Percentiles rank a stretch among this genome's conserved stretches.
phyloP scores from a whole-genome alignment of 2,113 vertebrate genomes.

The Platycercus adscitus region DNA sequence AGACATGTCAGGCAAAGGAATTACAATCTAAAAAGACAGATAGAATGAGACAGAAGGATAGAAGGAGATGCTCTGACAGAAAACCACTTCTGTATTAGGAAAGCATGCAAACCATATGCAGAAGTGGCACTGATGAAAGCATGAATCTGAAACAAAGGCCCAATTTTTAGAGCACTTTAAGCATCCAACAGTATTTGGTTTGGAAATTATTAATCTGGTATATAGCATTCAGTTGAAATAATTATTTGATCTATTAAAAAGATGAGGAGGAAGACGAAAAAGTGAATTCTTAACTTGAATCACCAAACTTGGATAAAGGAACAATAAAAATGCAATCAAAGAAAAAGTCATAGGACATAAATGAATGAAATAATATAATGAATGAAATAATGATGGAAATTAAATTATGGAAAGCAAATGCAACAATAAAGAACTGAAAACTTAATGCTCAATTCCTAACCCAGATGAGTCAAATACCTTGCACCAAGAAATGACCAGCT shows the following conservation, averaged over 20 bases:
- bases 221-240: neutral
- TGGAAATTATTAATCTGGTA: neutral
- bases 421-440: neutral
- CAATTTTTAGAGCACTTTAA: neutral
- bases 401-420: neutral
- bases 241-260: neutral
- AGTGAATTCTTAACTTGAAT: neutral
- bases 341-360: neutral
- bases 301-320: neutral
- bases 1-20: neutral
- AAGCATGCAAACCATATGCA: neutral
- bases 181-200: neutral
- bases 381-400: neutral
- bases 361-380: neutral
- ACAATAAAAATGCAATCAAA: neutral
- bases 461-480: conserved; percentile 73
- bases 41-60: neutral
- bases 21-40: neutral
- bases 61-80: neutral
- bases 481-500: conserved; percentile 83
- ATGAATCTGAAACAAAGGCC: neutral
- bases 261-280: neutral
- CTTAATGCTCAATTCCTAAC: neutral
- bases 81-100: neutral
- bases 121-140: neutral